These are phyloP conservation scores for Stigmatopora argus DNA, from an alignment of 2,113 vertebrate species.

Conservation along the genomic window DNA sequence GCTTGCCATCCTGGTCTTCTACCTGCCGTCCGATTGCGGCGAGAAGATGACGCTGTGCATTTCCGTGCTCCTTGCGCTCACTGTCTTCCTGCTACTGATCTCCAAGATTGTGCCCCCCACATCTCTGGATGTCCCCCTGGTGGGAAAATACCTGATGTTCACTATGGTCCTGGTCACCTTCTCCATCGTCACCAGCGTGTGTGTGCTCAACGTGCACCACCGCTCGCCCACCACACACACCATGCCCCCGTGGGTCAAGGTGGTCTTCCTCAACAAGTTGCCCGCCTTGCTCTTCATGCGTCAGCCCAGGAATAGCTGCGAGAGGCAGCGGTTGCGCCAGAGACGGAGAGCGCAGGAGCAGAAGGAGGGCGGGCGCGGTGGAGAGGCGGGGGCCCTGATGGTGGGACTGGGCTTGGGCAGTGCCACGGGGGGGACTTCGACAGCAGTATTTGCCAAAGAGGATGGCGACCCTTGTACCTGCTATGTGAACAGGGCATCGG, in stretches of 20 bases:
- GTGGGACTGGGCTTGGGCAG: conserved; percentile 53
- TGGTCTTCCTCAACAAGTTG: conserved; percentile 87
- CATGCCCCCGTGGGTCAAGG: conserved; percentile 92
- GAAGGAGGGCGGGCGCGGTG: conserved; percentile 54
- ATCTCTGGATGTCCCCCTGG: conserved; percentile 87
- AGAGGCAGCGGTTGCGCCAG: conserved; percentile 83
- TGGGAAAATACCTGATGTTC: conserved; percentile 97
- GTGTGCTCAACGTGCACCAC: conserved; percentile 93
- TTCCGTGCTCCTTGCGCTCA: conserved; percentile 89
- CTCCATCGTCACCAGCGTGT: conserved; percentile 93
- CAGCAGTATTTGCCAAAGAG: conserved; percentile 57
- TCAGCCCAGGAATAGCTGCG: conserved; percentile 83
- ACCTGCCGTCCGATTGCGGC: conserved; percentile 88
- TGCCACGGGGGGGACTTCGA: conserved; percentile 5
- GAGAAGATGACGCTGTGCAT: conserved; percentile 98
- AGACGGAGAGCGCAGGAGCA: conserved; percentile 73
- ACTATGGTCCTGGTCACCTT: conserved; percentile 97
- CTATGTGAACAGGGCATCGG: conserved; percentile 78
- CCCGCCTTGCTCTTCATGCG: conserved; percentile 90
- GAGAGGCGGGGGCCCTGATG: conserved; percentile 58
- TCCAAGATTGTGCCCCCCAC: conserved; percentile 95
- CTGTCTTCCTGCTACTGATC: conserved; percentile 92
- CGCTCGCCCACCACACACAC: conserved; percentile 94
- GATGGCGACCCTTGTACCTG: conserved; percentile 75
- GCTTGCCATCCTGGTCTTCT: conserved; percentile 91